Conservation (phyloP, 2,113 vertebrate genomes). For the Oryzias javanicus region DNA sequence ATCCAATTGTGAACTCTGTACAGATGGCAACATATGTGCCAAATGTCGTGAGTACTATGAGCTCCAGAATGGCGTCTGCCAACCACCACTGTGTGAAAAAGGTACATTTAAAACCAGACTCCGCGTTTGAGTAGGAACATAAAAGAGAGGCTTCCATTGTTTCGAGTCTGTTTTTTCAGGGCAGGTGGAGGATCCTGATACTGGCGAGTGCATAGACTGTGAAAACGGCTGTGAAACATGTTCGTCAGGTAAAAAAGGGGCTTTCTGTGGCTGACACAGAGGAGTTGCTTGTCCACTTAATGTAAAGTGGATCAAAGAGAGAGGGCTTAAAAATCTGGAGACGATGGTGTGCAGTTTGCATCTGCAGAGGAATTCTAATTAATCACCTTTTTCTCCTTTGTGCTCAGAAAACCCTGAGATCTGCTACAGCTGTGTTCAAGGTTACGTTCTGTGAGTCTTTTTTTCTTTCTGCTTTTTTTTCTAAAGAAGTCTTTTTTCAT, state of each 20-base stretch:
- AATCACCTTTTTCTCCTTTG: conserved; percentile 46
- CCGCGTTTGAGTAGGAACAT: neutral
- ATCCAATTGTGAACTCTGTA: conserved; percentile 81
- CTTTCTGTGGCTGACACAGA: conserved; percentile 1
- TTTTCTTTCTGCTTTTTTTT: conserved; percentile 6
- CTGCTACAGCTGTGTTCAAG: conserved; percentile 73
- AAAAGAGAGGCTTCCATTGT: conserved; percentile 2
- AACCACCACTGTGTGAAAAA: conserved; percentile 60
- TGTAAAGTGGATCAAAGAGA: neutral
- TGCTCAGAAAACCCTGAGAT: conserved; percentile 71
- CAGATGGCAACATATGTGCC: conserved; percentile 75
- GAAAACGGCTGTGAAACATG: conserved; percentile 77
- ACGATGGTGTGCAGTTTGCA: conserved; percentile 10
- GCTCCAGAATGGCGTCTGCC: conserved; percentile 75
- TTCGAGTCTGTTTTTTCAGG: conserved; percentile 59
- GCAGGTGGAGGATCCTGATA: conserved; percentile 77
- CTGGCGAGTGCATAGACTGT: conserved; percentile 80
- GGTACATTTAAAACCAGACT: conserved; percentile 54
- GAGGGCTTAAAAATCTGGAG: neutral
- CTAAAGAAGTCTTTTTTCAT: neutral
- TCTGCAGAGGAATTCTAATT: conserved; percentile 35
- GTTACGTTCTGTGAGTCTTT: conserved; percentile 76
- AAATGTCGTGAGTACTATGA: conserved; percentile 80
- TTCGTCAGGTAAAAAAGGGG: conserved; percentile 67
- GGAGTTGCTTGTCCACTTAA: neutral